Evolutionary conservation across 2,113 vertebrate species (phyloP).

Genomic region (Numida meleagris): DNA sequence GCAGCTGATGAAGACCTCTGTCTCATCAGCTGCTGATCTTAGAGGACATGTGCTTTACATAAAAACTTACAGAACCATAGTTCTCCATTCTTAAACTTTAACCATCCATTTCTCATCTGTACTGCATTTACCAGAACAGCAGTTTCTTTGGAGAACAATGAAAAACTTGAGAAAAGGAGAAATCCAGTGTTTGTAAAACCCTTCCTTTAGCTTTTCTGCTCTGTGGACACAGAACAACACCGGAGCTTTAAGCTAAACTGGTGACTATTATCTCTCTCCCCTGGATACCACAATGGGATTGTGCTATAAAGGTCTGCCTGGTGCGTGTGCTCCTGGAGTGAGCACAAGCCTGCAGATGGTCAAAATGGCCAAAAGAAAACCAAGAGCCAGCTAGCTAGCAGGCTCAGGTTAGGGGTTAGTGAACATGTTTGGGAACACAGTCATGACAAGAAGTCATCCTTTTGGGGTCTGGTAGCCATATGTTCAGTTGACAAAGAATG

Average conservation of each 20-base stretch:
- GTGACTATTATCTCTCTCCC: background rate
- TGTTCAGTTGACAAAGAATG: accelerated
- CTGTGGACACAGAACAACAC: too few relatives aligned
- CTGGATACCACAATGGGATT: too few relatives aligned
- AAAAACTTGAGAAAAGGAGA: too few relatives aligned
- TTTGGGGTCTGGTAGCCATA: background rate
- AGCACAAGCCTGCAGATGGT: background rate
- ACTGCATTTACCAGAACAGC: background rate
- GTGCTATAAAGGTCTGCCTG: background rate
- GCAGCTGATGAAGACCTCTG: background rate
- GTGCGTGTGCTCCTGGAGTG: accelerated
- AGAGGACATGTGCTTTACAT: background rate
- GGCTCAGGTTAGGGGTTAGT: background rate
- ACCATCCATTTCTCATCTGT: background rate
- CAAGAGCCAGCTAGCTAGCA: background rate
- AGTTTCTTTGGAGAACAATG: too few relatives aligned
- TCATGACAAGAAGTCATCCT: accelerated
- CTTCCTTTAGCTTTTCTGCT: too few relatives aligned
- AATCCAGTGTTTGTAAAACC: too few relatives aligned
- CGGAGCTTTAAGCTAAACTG: too few relatives aligned
- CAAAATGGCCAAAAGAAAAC: background rate
- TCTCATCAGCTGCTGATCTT: background rate
- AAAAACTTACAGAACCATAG: background rate
- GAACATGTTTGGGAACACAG: background rate
- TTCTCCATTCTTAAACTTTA: background rate